Evolutionary conservation across 2,113 vertebrate species (phyloP).

Genomic region (Hyaena hyaena): DNA sequence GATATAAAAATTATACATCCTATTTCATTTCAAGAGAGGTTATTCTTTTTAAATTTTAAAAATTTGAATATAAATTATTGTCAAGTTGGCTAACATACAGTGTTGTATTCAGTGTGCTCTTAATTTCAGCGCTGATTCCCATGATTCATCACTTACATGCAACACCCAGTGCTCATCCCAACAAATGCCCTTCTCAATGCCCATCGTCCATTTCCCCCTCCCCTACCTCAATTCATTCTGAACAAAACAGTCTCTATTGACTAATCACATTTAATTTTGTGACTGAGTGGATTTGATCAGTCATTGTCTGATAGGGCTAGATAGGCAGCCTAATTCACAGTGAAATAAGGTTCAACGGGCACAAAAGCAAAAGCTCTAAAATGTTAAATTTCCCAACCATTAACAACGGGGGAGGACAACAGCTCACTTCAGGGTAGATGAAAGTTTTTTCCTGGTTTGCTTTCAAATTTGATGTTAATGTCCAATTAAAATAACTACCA

Average conservation of each 20-base stretch:
- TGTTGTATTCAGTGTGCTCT: too few relatives aligned
- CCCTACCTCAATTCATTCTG: too few relatives aligned
- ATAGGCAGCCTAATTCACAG: not conserved
- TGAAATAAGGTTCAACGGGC: not conserved
- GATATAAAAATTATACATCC: not conserved
- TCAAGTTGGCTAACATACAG: too few relatives aligned
- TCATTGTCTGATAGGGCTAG: not conserved
- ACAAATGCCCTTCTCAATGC: too few relatives aligned
- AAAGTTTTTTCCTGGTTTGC: not conserved
- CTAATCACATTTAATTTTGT: slow-evolving; percentile 15
- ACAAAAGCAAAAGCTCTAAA: not conserved
- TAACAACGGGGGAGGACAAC: not conserved
- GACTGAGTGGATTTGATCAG: not conserved
- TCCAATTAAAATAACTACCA: not conserved
- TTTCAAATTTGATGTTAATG: not conserved
- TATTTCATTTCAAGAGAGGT: not conserved
- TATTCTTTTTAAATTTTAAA: not conserved
- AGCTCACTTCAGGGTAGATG: not conserved
- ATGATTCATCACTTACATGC: too few relatives aligned
- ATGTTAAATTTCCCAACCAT: not conserved
- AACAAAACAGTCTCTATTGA: not conserved
- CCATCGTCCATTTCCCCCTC: too few relatives aligned
- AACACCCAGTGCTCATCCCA: too few relatives aligned
- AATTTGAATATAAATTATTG: too few relatives aligned
- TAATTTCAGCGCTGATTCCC: too few relatives aligned